A percentile compares a stretch with the other conserved stretches of the same genome.
Conservation (phyloP, 2,797 vertebrate genomes). For the Etheostoma perlongum region DNA sequence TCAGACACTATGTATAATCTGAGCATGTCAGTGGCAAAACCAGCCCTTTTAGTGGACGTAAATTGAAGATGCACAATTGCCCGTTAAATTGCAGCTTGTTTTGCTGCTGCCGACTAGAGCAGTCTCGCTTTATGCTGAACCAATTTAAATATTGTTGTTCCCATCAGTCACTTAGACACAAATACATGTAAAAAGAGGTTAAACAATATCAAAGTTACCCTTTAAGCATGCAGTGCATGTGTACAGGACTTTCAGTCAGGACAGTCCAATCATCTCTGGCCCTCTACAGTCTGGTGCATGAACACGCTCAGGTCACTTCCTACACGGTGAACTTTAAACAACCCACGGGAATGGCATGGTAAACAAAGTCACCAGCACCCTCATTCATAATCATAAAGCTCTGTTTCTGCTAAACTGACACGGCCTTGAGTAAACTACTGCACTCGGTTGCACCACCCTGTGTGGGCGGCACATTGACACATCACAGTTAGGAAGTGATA, state of each 20-base stretch:
- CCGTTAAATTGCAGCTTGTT: too few species aligned
- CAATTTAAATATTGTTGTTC: too few species aligned
- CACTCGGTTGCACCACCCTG: conserved; percentile 51
- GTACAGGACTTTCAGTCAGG: conserved; percentile 6
- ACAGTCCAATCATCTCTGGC: conserved; percentile 5
- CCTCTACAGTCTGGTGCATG: conserved; percentile 6
- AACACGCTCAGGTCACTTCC: conserved; percentile 49
- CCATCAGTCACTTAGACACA: too few species aligned
- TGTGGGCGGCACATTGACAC: conserved; percentile 69
- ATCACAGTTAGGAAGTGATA: conserved; percentile 76
- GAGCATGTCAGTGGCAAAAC: too few species aligned
- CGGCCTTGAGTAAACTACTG: conserved; percentile 77
- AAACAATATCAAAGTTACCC: not conserved
- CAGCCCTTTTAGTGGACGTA: too few species aligned
- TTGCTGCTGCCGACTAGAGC: too few species aligned
- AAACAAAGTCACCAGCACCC: conserved; percentile 66
- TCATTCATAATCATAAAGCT: conserved; percentile 76
- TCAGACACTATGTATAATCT: too few species aligned
- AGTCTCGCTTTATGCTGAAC: too few species aligned
- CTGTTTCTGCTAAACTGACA: conserved; percentile 68
- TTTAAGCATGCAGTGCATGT: not conserved
- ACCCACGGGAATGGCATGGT: conserved; percentile 50
- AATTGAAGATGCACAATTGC: too few species aligned
- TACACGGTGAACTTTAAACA: conserved; percentile 66
- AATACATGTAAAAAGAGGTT: too few species aligned